Percentiles rank a stretch among this genome's conserved stretches.
phyloP scores from a whole-genome alignment of 1,140 invertebrate species.

The Andrena cerasifolii region DNA sequence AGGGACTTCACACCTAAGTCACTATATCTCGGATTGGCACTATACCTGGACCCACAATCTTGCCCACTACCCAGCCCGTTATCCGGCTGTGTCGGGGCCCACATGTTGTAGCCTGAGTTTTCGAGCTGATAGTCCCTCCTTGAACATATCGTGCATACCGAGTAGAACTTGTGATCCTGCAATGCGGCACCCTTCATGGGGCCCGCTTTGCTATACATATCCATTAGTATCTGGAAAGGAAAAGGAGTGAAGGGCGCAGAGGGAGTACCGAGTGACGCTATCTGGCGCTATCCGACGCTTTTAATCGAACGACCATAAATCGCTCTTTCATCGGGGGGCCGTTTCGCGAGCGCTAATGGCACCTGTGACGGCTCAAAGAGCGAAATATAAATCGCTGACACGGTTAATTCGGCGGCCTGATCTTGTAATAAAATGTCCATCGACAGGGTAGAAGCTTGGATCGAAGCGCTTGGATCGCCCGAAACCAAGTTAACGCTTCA shows the following conservation, averaged over 20 bases:
- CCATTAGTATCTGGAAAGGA: constrained; percentile 69
- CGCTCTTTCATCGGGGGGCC: constrained; percentile 40
- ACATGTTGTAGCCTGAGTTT: constrained; percentile 77
- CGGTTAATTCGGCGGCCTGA: constrained; percentile 35
- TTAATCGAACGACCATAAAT: constrained; percentile 48
- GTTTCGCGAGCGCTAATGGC: constrained; percentile 46
- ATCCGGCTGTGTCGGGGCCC: constrained; percentile 78
- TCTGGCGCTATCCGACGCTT: constrained; percentile 38
- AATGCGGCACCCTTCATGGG: constrained; percentile 69
- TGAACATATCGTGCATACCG: constrained; percentile 78
- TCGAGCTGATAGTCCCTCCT: constrained; percentile 77
- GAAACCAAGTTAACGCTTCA: background rate
- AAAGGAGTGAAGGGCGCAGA: background rate
- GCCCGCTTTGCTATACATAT: constrained; percentile 72
- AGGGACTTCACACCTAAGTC: no score
- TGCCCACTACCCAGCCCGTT: constrained; percentile 76
- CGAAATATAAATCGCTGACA: constrained; percentile 51
- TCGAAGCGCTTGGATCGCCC: background rate
- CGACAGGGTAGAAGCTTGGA: background rate
- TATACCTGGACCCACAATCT: no score
- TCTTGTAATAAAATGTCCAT: constrained; percentile 8
- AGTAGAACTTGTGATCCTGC: constrained; percentile 71
- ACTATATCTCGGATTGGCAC: no score
- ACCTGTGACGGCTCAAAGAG: constrained; percentile 25
- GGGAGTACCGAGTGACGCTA: constrained; percentile 26